Percentiles rank a stretch among this genome's conserved stretches.
phyloP scores from a whole-genome alignment of 1,140 invertebrate species.

The Lineus longissimus region DNA sequence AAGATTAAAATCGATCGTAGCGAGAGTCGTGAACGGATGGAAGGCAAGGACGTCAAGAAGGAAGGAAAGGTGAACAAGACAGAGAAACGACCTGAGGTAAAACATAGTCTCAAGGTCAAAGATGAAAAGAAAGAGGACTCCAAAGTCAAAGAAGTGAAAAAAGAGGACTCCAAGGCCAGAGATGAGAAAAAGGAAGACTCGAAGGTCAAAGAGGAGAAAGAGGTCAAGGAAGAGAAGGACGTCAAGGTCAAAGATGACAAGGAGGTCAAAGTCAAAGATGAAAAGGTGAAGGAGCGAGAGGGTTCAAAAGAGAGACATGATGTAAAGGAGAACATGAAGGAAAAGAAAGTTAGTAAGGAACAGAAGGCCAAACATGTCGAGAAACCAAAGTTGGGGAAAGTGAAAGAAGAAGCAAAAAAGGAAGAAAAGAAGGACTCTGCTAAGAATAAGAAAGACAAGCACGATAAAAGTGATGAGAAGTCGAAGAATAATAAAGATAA shows the following conservation, averaged over 20 bases:
- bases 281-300: slow-evolving; percentile 18
- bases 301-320: slow-evolving; percentile 13
- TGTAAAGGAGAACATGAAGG: slow-evolving; percentile 40
- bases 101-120: slow-evolving; percentile 13
- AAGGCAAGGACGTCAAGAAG: background rate
- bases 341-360: slow-evolving; percentile 9
- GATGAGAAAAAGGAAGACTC: slow-evolving; percentile 21
- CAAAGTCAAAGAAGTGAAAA: slow-evolving; percentile 5
- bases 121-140: slow-evolving; percentile 21
- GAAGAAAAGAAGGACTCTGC: too few species aligned
- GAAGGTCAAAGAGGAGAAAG: slow-evolving; percentile 12
- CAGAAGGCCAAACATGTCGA: slow-evolving; percentile 4
- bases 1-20: background rate
- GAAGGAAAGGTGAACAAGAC: background rate
- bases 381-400: slow-evolving; percentile 2
- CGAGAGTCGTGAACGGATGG: background rate
- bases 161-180: slow-evolving; percentile 14
- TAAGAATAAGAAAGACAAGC: slow-evolving; percentile 2
- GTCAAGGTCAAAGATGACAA: slow-evolving; percentile 14
- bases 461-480: slow-evolving; percentile 10
- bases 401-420: slow-evolving; percentile 11
- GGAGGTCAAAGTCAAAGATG: slow-evolving; percentile 24
- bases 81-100: slow-evolving; percentile 7
- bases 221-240: slow-evolving; percentile 10
- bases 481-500: slow-evolving; percentile 12